Base-by-base conservation (phyloP, 53 echinoderm and acorn worm genomes). In the Echinarachnius parma region DNA sequence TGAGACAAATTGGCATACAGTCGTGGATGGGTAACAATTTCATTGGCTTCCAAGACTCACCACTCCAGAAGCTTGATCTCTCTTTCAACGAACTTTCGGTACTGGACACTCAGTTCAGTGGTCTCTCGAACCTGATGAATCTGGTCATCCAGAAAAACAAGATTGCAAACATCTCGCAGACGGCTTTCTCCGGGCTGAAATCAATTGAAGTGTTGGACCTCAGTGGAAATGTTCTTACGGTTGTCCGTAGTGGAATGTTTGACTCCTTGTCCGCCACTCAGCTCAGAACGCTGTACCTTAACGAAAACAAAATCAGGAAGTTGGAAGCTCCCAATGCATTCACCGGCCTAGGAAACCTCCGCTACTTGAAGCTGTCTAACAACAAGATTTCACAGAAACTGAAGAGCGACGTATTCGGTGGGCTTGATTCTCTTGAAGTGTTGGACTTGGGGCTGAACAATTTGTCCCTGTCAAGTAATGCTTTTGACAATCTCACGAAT, bases 331-430 rank as follows among this genome's bases (percentile, higher is more conserved):
- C 57, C 8, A 64, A 70, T 47, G 66, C 87, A 25, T 94, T 94
- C 15, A 19, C 8, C 15, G 87, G 90, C 16, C 59, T 94, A 9
- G 72, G 45, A 31, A 65, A 81, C 28, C 59, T 94, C 4, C 33
- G 16, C n/a, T 64, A 50, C 31, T 59, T 94, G 15, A 64, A 94
- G 39, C 48, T 90, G 31, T 86, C 89, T 11, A 76, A 81, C 19
- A 94, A 94, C 61, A 66, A 56, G 20, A 80, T 94, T 30, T 16
- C 29, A 34, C 94, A 90, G 59, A 44, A 24, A 3, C 49, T 90
- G 11, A 48, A 4, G 4, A 84, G 87, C 10, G 56, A 60, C 13
- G 90, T 90, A 60, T 94, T 94, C 54, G 63, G 48, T 31, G 82
- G 75, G 32, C 78, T 92, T 0, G 66, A 31, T 48, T 46, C 66